Base-by-base conservation (phyloP, 1,140 invertebrate species). In the Drosophila mauritiana region DNA sequence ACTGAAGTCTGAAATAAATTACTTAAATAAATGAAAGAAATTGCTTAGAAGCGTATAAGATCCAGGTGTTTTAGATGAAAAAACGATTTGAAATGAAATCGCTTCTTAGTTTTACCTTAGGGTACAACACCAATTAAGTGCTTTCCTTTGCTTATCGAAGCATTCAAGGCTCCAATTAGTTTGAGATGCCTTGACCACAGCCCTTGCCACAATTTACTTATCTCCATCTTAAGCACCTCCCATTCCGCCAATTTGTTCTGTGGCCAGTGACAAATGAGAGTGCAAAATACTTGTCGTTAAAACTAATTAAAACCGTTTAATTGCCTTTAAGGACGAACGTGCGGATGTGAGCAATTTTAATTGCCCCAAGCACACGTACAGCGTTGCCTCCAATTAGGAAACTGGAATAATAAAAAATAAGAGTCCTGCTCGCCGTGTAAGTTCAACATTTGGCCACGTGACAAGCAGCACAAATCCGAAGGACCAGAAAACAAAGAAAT, bases 241-340 rank as follows among this genome's bases (percentile, higher is more conserved):
- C 51, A 25, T 22, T 49, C 20, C 22, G 25, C 22, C 45, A 42
- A 72, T 70, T 31, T 37, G 22, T 31, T 25, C 27, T 8, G 22
- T 45, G 67, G 25, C 54, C 46, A 39, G 46, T 51, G 34, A 72
- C 69, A 72, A 73, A 56, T 75, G 73, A 34, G 53, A 65, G 73
- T 75, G 73, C 72, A 65, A 75, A 67, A 65, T 75, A 75, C 72
- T 75, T 67, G 72, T 67, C 73, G 73, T 76, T 76, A 76, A 76
- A 76, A 76, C 73, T 76, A 76, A 77, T 77, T 77, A 77, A 77
- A 77, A 53, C 73, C 48, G 58, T 68, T 77, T 77, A 77, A 77
- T 77, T 69, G 74, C 63, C 73, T 77, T 77, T 61, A 37, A 77
- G 72, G 72, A 40, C 73, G 51, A 57, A 69, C 74, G 74, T 68